Conservation (phyloP, 2,797 vertebrate species). For the Coilia nasus region DNA sequence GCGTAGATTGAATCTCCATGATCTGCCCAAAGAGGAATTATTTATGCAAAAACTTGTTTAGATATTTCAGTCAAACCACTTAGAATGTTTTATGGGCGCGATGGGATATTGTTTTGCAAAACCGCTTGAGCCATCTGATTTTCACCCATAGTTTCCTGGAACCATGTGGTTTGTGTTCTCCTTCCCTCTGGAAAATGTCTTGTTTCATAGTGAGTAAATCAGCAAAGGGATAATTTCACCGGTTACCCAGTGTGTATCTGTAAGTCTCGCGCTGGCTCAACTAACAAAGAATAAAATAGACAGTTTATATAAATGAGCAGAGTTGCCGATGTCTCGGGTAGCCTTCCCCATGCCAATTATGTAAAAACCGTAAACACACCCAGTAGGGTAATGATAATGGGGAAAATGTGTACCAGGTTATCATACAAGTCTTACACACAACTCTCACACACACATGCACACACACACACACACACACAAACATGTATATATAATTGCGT, state of each 20-base stretch:
- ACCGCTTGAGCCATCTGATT: conserved; percentile 48
- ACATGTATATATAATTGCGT: not conserved
- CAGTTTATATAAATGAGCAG: conserved; percentile 52
- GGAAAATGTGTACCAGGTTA: conserved; percentile 18
- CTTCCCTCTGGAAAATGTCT: conserved; percentile 57
- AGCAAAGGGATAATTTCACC: conserved; percentile 52
- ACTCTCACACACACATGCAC: conserved; percentile 49
- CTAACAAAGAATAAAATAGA: conserved; percentile 60
- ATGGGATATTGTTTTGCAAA: conserved; percentile 43
- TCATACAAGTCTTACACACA: conserved; percentile 28
- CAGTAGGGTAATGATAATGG: conserved; percentile 51
- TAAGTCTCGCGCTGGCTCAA: conserved; percentile 44
- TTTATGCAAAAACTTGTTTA: conserved; percentile 29
- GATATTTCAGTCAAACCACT: conserved; percentile 41
- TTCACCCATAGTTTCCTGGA: conserved; percentile 36
- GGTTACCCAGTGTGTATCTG: conserved; percentile 48
- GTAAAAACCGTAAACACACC: conserved; percentile 65
- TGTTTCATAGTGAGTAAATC: conserved; percentile 55
- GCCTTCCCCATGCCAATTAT: conserved; percentile 59
- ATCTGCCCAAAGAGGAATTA: not conserved
- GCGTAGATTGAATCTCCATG: not conserved
- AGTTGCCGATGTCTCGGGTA: conserved; percentile 59
- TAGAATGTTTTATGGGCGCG: conserved; percentile 31
- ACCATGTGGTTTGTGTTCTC: conserved; percentile 68
- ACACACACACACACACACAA: not conserved